Evolutionary conservation across 1,140 invertebrate genomes (phyloP), one percentile per base, ranked within the genome.

Genomic region (Bombus waltoni): DNA sequence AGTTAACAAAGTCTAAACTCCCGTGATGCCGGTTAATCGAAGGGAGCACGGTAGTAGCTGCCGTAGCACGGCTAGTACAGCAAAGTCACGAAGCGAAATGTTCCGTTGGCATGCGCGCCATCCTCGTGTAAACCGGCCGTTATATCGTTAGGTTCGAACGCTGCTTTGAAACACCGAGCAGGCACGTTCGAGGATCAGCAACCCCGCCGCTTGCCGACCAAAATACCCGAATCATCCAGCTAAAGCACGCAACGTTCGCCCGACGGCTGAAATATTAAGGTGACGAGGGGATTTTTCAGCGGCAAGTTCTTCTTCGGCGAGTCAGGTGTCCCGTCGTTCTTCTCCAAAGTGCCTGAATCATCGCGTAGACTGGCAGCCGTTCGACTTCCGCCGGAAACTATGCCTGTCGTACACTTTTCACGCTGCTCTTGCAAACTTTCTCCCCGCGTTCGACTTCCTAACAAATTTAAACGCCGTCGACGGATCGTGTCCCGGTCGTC

Each of bases 1-100:
- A 80, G 77, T 70, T 80, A 68, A 44, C 32, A 68, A 80, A 80
- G 77, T 80, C 32, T 6, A 22, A 38, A 70, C n/a, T 80, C 40
- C 65, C 42, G 32, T 6, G 62, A 66, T 66, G 42, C 65, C 42
- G 2, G 65, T 80, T 80, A 80, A 66, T 80, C 13, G 77, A 68
- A 80, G 42, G 44, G 40, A 68, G 3, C 32, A 79, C n/a, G 40
- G 77, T 47, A 70, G 42, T 68, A 68, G 28, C 25, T 68, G 47
- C 44, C 42, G 35, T 79, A 62, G 10, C 59, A 32, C 13, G 65
- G 65, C 13, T 38, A 10, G 62, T 22, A 76, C 47, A 32, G 5
- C 4, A 32, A 68, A 80, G 42, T 68, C 68, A 35, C 13, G 28
- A 44, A 68, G 59, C 40, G 77, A 80, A 70, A 68, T 18, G 57